Base-by-base conservation (phyloP, 2,888 invertebrate species). In the Sialis lutaria region DNA sequence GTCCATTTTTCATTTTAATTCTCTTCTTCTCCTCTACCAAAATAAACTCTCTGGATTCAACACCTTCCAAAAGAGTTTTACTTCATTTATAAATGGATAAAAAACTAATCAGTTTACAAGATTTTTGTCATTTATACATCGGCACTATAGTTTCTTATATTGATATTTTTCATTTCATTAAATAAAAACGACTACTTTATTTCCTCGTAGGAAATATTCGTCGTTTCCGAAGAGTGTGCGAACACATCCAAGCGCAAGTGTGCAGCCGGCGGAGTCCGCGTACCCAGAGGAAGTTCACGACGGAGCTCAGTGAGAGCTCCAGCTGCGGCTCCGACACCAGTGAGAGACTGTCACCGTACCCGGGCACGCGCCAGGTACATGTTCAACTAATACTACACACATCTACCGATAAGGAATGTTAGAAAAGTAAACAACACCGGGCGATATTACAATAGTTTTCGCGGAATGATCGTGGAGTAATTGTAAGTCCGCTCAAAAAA, bases 161-260 rank as follows among this genome's bases (percentile, higher is more conserved):
- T 8, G 7, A 2, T 5, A n/a, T 44, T 13, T 41, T 9, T 42
- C 9, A 8, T 3, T 37, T 12, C 8, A 49, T 7, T 22, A 41
- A 32, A 33, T 47, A 30, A 34, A 40, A 12, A 12, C 33, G 7
- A 33, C 39, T 6, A n/a, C 34, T 40, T 34, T 51, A 49, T 40
- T 47, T 47, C 39, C 48, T 57, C 59, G 22, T 64, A 91, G 93
- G 95, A 50, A 95, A 95, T 63, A 90, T 93, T 56, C 79, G 95
- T 48, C 77, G 96, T 51, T 96, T 96, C 69, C 77, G 93, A 47
- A 77, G 95, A 57, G 90, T 96, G 54, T 95, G 95, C 68, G 96
- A 96, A 63, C 91, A 95, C 67, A 89, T 96, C 53, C 95, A 96
- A 63, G 77, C 84, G 33, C 47, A 47, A 33, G 67, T 67, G n/a